Evolutionary conservation across 2,888 invertebrate species (phyloP).

Genomic region (Parnassius mnemosyne): DNA sequence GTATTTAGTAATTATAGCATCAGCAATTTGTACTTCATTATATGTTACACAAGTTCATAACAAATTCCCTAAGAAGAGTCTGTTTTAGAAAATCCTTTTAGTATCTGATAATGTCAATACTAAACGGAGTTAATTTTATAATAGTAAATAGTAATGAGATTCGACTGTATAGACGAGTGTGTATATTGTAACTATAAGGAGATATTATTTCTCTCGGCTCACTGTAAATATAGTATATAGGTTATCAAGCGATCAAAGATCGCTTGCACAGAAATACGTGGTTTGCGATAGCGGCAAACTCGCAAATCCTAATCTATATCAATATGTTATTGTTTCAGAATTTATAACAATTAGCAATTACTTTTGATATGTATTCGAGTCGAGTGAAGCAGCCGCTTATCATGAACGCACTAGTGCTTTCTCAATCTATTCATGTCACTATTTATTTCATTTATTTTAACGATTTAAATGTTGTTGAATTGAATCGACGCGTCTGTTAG

Average conservation of each 20-base stretch:
- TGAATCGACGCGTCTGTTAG: slow-evolving; percentile 49
- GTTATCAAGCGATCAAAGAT: slow-evolving; percentile 58
- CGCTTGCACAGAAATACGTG: slow-evolving; percentile 31
- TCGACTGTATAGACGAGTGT: slow-evolving; percentile 52
- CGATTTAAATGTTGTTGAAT: slow-evolving; percentile 55
- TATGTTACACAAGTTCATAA: not conserved
- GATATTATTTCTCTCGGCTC: slow-evolving; percentile 44
- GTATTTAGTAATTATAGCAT: not conserved
- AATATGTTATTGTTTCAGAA: slow-evolving; percentile 10
- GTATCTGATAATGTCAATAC: not conserved
- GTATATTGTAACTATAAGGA: slow-evolving; percentile 52
- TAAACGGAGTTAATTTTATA: not conserved
- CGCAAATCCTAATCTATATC: slow-evolving; percentile 10
- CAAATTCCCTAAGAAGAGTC: not conserved
- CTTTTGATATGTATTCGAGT: slow-evolving; percentile 2
- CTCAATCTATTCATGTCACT: slow-evolving; percentile 40
- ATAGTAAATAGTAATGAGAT: slow-evolving; percentile 45
- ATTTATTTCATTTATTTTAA: slow-evolving; percentile 54
- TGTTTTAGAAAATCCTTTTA: not conserved
- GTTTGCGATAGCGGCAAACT: slow-evolving; percentile 13
- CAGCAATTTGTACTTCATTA: slow-evolving; percentile 2
- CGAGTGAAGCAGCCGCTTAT: not conserved
- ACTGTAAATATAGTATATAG: slow-evolving; percentile 67
- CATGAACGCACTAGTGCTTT: slow-evolving; percentile 46
- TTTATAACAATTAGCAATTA: not conserved